Evolutionary conservation across 2,797 vertebrate species (phyloP).

Genomic region (Chiloscyllium punctatum): DNA sequence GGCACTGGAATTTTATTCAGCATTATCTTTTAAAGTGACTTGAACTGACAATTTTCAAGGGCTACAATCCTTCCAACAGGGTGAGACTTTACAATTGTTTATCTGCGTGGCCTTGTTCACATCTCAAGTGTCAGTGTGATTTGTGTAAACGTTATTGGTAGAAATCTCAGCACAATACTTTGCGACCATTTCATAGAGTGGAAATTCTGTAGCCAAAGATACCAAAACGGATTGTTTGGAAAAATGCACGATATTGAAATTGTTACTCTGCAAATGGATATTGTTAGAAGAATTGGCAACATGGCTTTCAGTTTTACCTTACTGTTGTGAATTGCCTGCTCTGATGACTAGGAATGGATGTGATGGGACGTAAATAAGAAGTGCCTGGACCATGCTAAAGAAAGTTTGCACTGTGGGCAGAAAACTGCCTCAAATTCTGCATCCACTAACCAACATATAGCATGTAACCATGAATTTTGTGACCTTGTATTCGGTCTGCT

Average conservation of each 20-base stretch:
- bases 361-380: not conserved
- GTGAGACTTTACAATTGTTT: not conserved
- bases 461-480: not conserved
- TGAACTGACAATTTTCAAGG: not conserved
- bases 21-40: not conserved
- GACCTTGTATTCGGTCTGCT: not conserved
- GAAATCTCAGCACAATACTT: not conserved
- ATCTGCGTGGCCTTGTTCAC: not conserved
- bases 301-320: not conserved
- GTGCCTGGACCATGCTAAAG: not conserved
- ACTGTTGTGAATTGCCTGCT: not conserved
- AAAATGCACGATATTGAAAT: not conserved
- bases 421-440: not conserved
- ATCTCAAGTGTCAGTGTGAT: not conserved
- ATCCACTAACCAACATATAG: not conserved
- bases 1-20: not conserved
- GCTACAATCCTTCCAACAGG: not conserved
- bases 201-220: not conserved
- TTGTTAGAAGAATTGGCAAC: not conserved
- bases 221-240: not conserved
- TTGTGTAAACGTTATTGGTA: not conserved
- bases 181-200: not conserved
- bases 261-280: not conserved
- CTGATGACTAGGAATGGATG: not conserved
- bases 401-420: not conserved